phyloP scores from a whole-genome alignment of 2,113 vertebrate species.

The Salvator merianae region DNA sequence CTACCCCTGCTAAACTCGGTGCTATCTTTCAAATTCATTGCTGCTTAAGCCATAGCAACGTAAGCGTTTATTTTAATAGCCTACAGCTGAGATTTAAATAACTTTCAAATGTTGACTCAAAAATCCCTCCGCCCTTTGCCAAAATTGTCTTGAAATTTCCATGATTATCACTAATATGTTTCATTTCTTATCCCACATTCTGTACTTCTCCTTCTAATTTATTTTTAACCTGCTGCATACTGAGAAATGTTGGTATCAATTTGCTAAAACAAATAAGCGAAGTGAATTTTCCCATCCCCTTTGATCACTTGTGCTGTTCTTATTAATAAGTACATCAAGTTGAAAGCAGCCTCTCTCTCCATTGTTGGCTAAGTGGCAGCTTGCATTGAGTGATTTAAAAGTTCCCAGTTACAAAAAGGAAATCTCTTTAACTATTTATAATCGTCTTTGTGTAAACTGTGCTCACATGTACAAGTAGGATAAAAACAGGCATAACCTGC shows the following conservation, averaged over 20 bases:
- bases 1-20: not conserved
- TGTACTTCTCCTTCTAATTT: conserved; percentile 45
- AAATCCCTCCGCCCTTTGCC: conserved; percentile 71
- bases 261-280: conserved; percentile 66
- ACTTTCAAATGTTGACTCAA: conserved; percentile 75
- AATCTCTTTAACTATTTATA: conserved; percentile 74
- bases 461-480: conserved; percentile 46
- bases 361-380: conserved; percentile 56
- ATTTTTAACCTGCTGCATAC: conserved; percentile 50
- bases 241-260: conserved; percentile 54
- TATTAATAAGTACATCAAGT: conserved; percentile 49
- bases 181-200: conserved; percentile 64
- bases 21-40: conserved; percentile 26
- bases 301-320: conserved; percentile 58
- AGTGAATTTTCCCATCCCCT: conserved; percentile 51
- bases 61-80: conserved; percentile 76
- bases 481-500: conserved; percentile 44
- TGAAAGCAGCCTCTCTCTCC: conserved; percentile 50
- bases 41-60: conserved; percentile 67
- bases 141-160: conserved; percentile 73
- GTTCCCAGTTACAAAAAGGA: conserved; percentile 60
- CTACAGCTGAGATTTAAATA: conserved; percentile 77
- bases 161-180: conserved; percentile 63
- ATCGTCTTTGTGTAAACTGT: conserved; percentile 61
- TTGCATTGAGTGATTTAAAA: conserved; percentile 56